Base-by-base conservation (phyloP, 2,797 vertebrate species). In the Selene dorsalis region DNA sequence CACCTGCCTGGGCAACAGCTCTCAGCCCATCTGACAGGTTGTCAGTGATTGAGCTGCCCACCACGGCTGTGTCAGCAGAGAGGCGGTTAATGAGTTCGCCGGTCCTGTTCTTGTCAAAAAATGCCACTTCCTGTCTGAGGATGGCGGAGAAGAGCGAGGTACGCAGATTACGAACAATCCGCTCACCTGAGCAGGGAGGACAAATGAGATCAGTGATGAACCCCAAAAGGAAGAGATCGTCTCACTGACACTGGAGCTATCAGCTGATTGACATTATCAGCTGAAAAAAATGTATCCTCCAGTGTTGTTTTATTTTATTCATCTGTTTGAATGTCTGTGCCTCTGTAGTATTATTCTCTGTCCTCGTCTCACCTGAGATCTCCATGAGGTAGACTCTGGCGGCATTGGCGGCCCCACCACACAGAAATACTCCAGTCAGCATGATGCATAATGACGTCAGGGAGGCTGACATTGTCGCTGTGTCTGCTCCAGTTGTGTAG, bases 11-110 rank as follows among this genome's bases (percentile, higher is more conserved):
- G 52, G 96, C 97, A 1, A 95, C 93, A 0, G 98, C 96, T 87
- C 98, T 93, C 73, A 99, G 95, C 18, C 98, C 98, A 11, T 99
- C 98, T 0, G 98, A 98, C 70, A 99, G 94, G 91, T 99, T 99
- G 90, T 99, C 97, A 0, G 98, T 99, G 85, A 99, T 89, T 0
- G 97, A 97, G 84, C 71, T 93, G 53, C 98, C 98, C 20, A 99
- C 93, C 53, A 98, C 90, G 0, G 95, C 85, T 0, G 97, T 96
- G 89, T 99, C 98, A 1, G 98, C 95, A 0, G 98, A 98, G 64
- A 99, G 95, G 50, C 98, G 97, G 84, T 99, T 99, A 87, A 99
- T 96, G 78, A 99, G 93, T 86, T 99, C 98, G 38, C 98, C 98
- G 0, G 98, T 99, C 80, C 95, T 95, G 22, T 95, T 97, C 93